Base-by-base conservation (phyloP, 1,140 invertebrate genomes). In the Andricus grossulariae region DNA sequence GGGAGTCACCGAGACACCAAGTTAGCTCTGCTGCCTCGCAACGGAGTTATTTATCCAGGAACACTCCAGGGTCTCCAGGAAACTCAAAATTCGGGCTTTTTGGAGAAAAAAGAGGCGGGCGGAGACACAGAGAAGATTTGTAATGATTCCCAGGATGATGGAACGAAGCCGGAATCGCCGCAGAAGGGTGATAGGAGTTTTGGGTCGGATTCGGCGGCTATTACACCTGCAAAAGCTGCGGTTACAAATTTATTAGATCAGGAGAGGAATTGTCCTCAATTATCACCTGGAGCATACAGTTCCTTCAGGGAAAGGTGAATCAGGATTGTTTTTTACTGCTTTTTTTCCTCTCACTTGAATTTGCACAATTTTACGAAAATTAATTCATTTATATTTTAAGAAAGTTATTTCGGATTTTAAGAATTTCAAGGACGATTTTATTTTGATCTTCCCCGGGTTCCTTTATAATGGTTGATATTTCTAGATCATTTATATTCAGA, bases 1-100 rank as follows among this genome's bases (percentile, higher is more conserved):
- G 97, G 97, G 72, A 96, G 95, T 84, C 95, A 97, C 91, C 94
- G 94, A 84, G 97, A 98, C 90, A 97, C 96, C 73, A 95, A 94
- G 89, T 90, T 96, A 84, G 93, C 93, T 51, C 88, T 92, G n/a
- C 78, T 94, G 54, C 90, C 93, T 50, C 86, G 90, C 71, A 92
- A 92, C 81, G 90, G 89, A 72, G 84, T 86, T 72, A 85, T 90
- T 71, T 87, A 86, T 73, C 60, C 73, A 78, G 19, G 78, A 86
- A 90, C 83, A 8, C 84, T 66, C 18, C 13, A 71, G 50, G 32
- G 39, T 70, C 84, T 66, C 21, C 32, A 74, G 77, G 25, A 89
- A 70, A 71, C 54, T 73, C 39, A 76, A 51, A 25, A 49, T 45
- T n/a, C 78, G 78, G 81, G 86, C 70, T 76, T 81, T 52, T 19